phyloP scores from a whole-genome alignment of 1,140 invertebrate genomes.

The Argopecten irradians region DNA sequence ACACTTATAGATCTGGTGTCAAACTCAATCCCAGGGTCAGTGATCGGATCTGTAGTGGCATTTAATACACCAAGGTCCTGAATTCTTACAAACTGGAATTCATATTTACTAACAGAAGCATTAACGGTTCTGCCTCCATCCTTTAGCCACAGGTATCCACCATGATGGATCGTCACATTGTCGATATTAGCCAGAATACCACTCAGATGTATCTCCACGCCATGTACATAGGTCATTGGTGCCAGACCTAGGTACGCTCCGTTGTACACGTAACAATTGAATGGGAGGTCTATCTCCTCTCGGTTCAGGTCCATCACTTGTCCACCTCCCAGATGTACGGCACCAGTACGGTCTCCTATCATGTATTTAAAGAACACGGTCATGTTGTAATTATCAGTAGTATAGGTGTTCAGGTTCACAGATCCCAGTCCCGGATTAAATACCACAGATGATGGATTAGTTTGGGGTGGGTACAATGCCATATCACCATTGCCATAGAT shows the following conservation, averaged over 20 bases:
- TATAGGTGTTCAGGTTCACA: background rate
- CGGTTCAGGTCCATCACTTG: slow-evolving; percentile 64
- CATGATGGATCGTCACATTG: slow-evolving; percentile 67
- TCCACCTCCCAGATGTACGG: slow-evolving; percentile 60
- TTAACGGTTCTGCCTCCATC: slow-evolving; percentile 62
- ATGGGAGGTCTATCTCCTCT: slow-evolving; percentile 67
- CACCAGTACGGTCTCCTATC: slow-evolving; percentile 68
- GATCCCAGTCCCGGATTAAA: slow-evolving; percentile 25
- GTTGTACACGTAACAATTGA: slow-evolving; percentile 62
- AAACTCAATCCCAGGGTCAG: slow-evolving; percentile 63
- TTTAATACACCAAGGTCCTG: slow-evolving; percentile 65
- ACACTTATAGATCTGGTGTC: slow-evolving; percentile 54
- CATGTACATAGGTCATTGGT: slow-evolving; percentile 66
- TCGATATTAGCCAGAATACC: slow-evolving; percentile 63
- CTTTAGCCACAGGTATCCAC: slow-evolving; percentile 68
- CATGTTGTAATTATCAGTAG: slow-evolving; percentile 54
- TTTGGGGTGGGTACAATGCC: slow-evolving; percentile 54
- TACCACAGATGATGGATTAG: slow-evolving; percentile 8
- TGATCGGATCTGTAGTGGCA: slow-evolving; percentile 65
- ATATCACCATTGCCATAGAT: slow-evolving; percentile 69
- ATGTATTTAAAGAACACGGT: slow-evolving; percentile 69
- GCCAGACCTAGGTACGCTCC: slow-evolving; percentile 65
- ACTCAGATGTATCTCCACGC: slow-evolving; percentile 66
- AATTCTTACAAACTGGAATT: slow-evolving; percentile 58
- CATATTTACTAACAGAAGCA: slow-evolving; percentile 57